Conservation (phyloP, 2,797 vertebrate genomes). For the Paedocypris micromegethes region DNA sequence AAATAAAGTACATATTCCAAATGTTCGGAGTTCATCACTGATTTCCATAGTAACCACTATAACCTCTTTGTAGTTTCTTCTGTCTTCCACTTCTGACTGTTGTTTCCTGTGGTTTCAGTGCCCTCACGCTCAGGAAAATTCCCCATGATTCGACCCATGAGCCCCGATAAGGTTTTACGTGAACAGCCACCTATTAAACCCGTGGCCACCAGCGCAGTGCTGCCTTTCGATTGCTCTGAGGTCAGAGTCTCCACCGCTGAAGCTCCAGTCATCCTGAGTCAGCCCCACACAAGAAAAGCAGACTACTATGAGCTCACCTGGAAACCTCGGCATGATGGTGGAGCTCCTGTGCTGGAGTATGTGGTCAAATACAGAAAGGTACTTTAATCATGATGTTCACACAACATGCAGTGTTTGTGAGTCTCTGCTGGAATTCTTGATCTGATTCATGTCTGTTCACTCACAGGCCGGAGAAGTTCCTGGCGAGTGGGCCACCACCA, state of each 20-base stretch:
- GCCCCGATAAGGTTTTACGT: conserved; percentile 70
- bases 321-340: conserved; percentile 81
- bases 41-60: no score
- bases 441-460: not conserved
- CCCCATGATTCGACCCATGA: conserved; percentile 63
- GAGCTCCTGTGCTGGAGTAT: conserved; percentile 81
- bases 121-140: conserved; percentile 56
- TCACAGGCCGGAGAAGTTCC: conserved; percentile 78
- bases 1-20: no score
- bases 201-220: conserved; percentile 51
- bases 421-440: not conserved
- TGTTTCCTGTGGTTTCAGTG: conserved; percentile 33
- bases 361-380: conserved; percentile 94
- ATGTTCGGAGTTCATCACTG: no score
- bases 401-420: not conserved
- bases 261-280: conserved; percentile 91
- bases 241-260: conserved; percentile 73
- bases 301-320: conserved; percentile 93
- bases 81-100: not conserved
- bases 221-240: conserved; percentile 70
- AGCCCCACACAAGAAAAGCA: conserved; percentile 85
- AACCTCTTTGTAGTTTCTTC: not conserved
- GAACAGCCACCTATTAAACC: conserved; percentile 66
- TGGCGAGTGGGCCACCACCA: conserved; percentile 77
- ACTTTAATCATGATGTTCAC: conserved; percentile 29